A percentile compares a stretch with the other conserved stretches of the same genome.
Evolutionary conservation across 2,113 vertebrate species (phyloP).

Genomic region (Kryptolebias marmoratus): DNA sequence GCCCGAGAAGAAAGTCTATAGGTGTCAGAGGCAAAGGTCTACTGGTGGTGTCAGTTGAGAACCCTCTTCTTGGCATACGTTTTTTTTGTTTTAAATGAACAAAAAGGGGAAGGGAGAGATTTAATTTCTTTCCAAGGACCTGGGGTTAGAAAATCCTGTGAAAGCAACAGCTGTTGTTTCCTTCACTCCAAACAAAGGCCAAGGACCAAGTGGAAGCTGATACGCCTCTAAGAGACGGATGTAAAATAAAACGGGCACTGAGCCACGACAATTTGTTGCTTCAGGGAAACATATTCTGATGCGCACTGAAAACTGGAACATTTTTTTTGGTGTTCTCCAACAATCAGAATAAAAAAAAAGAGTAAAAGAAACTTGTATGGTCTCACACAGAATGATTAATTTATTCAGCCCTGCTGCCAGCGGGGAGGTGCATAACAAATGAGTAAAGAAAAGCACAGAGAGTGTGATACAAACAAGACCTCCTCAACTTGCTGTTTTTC

Average conservation of each 20-base stretch:
- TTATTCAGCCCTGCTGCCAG: constrained; percentile 61
- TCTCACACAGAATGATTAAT: constrained; percentile 53
- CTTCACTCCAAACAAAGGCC: constrained; percentile 72
- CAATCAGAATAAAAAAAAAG: not conserved
- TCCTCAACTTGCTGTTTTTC: constrained; percentile 36
- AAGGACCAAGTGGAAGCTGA: constrained; percentile 75
- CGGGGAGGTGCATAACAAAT: constrained; percentile 52
- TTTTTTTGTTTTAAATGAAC: constrained; percentile 76
- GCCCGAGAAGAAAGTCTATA: constrained; percentile 19
- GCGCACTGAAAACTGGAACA: constrained; percentile 35
- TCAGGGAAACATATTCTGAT: constrained; percentile 35
- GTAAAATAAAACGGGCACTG: constrained; percentile 61
- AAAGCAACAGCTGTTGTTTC: constrained; percentile 94
- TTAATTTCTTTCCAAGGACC: constrained; percentile 70
- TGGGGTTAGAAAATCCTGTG: constrained; percentile 88
- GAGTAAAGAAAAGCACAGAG: constrained; percentile 49
- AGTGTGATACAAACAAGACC: constrained; percentile 45
- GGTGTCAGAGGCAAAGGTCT: constrained; percentile 51
- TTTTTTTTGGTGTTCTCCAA: constrained; percentile 19
- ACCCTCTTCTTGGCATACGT: constrained; percentile 81
- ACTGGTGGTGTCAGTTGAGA: constrained; percentile 61
- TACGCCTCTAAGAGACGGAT: constrained; percentile 66
- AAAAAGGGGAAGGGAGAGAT: constrained; percentile 53
- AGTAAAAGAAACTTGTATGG: constrained; percentile 19
- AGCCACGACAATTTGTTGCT: constrained; percentile 55